Evolutionary conservation across 2,888 invertebrate genomes (phyloP).

Genomic region (Prosapia bicincta): DNA sequence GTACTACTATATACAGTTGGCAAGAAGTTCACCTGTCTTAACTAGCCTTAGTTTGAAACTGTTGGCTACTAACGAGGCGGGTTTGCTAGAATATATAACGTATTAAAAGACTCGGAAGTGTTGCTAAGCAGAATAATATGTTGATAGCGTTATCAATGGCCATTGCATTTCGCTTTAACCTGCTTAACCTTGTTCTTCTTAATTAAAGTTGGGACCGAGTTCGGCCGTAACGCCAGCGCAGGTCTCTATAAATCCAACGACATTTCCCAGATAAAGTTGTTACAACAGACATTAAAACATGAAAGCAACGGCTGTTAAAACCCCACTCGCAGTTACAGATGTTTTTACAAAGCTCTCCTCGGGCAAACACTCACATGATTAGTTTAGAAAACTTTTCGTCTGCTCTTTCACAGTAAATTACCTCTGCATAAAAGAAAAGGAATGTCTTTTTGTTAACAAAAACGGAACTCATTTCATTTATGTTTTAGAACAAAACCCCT

Average conservation of each 20-base stretch:
- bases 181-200: neutral
- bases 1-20: too few relatives aligned
- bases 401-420: neutral
- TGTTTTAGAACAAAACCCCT: neutral
- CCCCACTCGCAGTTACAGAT: neutral
- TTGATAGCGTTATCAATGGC: too few relatives aligned
- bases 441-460: neutral
- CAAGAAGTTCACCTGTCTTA: too few relatives aligned
- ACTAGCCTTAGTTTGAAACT: too few relatives aligned
- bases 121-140: too few relatives aligned
- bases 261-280: too few relatives aligned
- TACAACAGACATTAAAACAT: neutral
- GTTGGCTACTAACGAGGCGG: too few relatives aligned
- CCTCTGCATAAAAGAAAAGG: neutral
- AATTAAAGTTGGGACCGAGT: neutral
- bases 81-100: too few relatives aligned
- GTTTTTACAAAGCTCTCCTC: neutral
- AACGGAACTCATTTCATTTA: neutral
- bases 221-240: neutral
- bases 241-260: too few relatives aligned
- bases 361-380: neutral
- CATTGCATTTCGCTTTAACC: too few relatives aligned
- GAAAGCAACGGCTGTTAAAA: neutral
- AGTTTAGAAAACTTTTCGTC: neutral
- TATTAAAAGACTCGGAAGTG: too few relatives aligned